phyloP scores from a whole-genome alignment of 2,113 vertebrate species.

The Anhinga rufa region DNA sequence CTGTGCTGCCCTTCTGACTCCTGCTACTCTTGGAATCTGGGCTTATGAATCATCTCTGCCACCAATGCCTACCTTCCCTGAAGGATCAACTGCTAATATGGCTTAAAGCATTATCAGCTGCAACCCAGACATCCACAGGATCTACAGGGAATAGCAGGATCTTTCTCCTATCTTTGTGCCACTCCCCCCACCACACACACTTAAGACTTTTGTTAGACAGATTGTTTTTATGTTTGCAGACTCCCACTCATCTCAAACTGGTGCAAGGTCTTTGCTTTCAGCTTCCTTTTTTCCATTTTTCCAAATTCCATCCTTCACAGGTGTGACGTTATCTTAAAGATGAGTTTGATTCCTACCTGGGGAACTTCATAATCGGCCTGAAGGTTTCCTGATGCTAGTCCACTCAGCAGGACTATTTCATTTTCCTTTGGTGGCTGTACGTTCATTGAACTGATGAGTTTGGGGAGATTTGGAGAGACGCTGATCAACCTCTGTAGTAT shows the following conservation, averaged over 20 bases:
- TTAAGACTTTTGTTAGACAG: neutral
- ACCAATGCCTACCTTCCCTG: neutral
- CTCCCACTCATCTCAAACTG: neutral
- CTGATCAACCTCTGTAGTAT: slow-evolving; percentile 83
- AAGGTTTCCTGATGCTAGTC: slow-evolving; percentile 78
- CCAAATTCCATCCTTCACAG: neutral
- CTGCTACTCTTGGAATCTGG: neutral
- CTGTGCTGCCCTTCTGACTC: neutral
- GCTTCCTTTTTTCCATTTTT: neutral
- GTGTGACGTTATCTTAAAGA: neutral
- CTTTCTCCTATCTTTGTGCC: neutral
- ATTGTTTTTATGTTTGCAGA: neutral
- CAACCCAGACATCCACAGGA: neutral
- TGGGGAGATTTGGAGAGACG: slow-evolving; percentile 87
- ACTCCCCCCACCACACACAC: neutral
- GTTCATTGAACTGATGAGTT: slow-evolving; percentile 86
- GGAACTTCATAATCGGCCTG: slow-evolving; percentile 73
- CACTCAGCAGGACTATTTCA: slow-evolving; percentile 89
- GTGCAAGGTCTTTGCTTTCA: neutral
- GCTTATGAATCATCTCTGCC: neutral
- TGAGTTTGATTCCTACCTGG: slow-evolving; percentile 75
- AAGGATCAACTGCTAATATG: neutral
- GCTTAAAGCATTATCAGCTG: neutral
- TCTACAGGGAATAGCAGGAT: neutral
- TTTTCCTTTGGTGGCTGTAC: slow-evolving; percentile 91